Evolutionary conservation across 2,113 vertebrate species (phyloP), one percentile per base, ranked within the genome.

Genomic region (Zootoca vivipara): DNA sequence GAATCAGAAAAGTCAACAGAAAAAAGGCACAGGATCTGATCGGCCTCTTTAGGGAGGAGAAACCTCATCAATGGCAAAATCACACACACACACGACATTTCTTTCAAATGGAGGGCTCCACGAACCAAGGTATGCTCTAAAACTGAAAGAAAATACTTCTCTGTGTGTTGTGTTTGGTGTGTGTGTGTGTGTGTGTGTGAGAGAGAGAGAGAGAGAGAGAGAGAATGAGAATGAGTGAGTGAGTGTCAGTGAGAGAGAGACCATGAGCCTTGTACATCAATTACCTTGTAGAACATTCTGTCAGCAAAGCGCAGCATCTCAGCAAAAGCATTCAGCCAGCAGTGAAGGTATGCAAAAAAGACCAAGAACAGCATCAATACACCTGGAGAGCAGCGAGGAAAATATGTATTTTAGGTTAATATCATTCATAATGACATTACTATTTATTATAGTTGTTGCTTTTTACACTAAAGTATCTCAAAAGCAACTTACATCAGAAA

Each of bases 211-310:
- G 26, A 26, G 22, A 26, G 35, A 18, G 4, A 4, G 7, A 22
- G 7, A n/a, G n/a, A n/a, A n/a, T n/a, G n/a, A n/a, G n/a, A n/a
- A n/a, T n/a, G n/a, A n/a, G n/a, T n/a, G n/a, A n/a, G n/a, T n/a
- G n/a, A n/a, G n/a, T n/a, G n/a, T n/a, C n/a, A n/a, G n/a, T n/a
- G 22, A 26, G 35, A 18, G 4, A 4, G 7, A 22, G 7, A n/a
- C 4, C 28, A 46, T 70, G 15, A 18, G 38, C 26, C 30, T 65
- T 74, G 40, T 13, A 18, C 62, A 62, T 64, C 26, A 26, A 83
- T 93, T 93, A 98, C 98, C 97, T 97, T 97, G 92, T 98, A 98
- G 94, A 98, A 98, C 97, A 98, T 98, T 90, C 98, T 94, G 85
- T 98, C 98, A 18, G 96, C 97, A 87, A 98, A 98, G 75, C 97